These are phyloP conservation scores for Tuta absoluta DNA, from an alignment of 2,888 invertebrate genomes.

Conservation along the genomic window DNA sequence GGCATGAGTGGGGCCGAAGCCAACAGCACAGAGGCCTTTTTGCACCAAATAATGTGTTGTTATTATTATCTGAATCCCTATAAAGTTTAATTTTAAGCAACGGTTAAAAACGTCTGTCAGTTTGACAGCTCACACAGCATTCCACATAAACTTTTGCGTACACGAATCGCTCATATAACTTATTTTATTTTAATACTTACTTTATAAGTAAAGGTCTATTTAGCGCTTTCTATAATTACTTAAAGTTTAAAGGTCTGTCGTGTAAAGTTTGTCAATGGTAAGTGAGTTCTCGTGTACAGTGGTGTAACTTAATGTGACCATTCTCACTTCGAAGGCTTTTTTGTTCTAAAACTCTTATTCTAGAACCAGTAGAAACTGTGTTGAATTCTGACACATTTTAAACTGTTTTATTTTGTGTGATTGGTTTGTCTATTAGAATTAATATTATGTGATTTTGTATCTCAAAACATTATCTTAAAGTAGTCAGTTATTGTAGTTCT, in stretches of 20 bases:
- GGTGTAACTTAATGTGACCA: conserved; percentile 29
- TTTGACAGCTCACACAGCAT: conserved; percentile 4
- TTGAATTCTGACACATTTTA: too few species aligned
- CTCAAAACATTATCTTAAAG: too few species aligned
- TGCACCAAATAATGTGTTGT: too few species aligned
- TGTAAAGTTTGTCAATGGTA: conserved; percentile 37
- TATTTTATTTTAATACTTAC: conserved; percentile 3
- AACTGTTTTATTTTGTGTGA: too few species aligned
- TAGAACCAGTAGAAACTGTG: not conserved
- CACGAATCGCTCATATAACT: conserved; percentile 13
- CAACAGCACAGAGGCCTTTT: too few species aligned
- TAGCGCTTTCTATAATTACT: conserved; percentile 31
- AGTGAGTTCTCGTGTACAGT: conserved; percentile 50
- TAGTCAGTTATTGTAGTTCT: too few species aligned
- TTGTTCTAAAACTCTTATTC: conserved; percentile 1
- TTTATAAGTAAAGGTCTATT: conserved; percentile 22
- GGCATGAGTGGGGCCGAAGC: too few species aligned
- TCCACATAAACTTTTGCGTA: not conserved
- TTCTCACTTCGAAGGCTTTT: not conserved
- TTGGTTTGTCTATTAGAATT: too few species aligned
- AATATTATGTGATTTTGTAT: too few species aligned
- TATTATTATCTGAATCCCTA: not conserved
- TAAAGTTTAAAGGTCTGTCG: conserved; percentile 28
- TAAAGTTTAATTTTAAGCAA: not conserved
- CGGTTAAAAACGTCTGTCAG: too few species aligned